Evolutionary conservation across 2,113 vertebrate genomes (phyloP), one percentile per base, ranked within the genome.

Genomic region (Chaetura pelagica): DNA sequence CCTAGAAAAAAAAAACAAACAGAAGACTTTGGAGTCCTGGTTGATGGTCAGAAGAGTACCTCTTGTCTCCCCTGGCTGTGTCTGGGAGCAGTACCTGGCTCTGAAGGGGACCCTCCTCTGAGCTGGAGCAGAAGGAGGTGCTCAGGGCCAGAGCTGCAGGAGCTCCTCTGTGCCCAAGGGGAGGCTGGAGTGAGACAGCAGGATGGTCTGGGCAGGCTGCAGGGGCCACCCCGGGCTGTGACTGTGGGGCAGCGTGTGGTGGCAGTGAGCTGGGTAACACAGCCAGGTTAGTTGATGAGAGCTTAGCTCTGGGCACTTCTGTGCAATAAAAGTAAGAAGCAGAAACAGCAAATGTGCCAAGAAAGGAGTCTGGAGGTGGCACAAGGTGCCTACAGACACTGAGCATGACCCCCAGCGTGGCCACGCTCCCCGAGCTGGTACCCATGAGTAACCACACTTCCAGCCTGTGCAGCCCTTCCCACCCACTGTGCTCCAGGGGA

Each of bases 191-290:
- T 3, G 2, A 46, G 67, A 8, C 6, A 54, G 29, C 0, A 4
- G 16, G 61, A 1, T 5, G 38, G 6, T 34, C 38, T 29, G 63
- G 4, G 6, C 0, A 3, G 48, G 62, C n/a, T 8, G 58, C 66
- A 14, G 59, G 66, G 55, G 14, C 1, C 2, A 15, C 12, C 22
- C 2, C 0, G 46, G 81, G 23, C n/a, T n/a, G 59, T 2, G 5
- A 13, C 2, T 3, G 2, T 6, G 0, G 1, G 0, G 8, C 24
- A 2, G 63, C 3, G 1, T 10, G 71, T 8, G 1, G 29, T 22
- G 29, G 8, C 74, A 3, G 26, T 1, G 52, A 69, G 79, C 55
- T 0, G 26, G 44, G 44, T 13, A 1, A 2, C 62, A 3, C 3
- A 55, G 15, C 32, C 69, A 10, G 12, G 2, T 27, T 4, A 38